phyloP scores from a whole-genome alignment of 64 coral and sea anemone genomes.

The Pocillopora damicornis region DNA sequence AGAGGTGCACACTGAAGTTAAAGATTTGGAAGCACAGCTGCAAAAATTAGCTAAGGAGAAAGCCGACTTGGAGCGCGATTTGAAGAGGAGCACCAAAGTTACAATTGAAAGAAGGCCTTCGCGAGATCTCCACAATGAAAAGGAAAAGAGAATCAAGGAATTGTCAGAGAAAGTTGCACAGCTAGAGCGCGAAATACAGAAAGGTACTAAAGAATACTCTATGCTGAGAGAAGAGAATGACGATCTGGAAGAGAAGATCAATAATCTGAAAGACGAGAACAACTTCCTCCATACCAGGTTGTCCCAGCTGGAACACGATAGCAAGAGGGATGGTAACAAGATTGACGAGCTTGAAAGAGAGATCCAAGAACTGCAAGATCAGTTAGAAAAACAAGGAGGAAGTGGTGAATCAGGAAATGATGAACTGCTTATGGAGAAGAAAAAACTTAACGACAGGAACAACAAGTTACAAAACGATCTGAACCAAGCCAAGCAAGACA shows the following conservation, averaged over 20 bases:
- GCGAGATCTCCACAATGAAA: slow-evolving; percentile 35
- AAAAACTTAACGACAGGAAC: background rate
- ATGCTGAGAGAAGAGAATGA: slow-evolving; percentile 27
- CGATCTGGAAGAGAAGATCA: slow-evolving; percentile 38
- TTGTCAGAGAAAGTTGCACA: slow-evolving; percentile 27
- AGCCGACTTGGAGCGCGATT: slow-evolving; percentile 33
- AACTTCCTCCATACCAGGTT: slow-evolving; percentile 28
- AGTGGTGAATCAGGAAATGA: slow-evolving; percentile 19
- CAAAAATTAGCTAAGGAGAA: slow-evolving; percentile 27
- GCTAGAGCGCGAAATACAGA: slow-evolving; percentile 21
- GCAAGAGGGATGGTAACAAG: background rate
- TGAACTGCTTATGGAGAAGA: background rate
- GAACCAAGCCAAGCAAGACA: slow-evolving; percentile 27
- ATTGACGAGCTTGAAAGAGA: slow-evolving; percentile 50
- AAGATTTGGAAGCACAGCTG: slow-evolving; percentile 16
- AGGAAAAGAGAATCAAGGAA: slow-evolving; percentile 36
- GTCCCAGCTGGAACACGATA: slow-evolving; percentile 38
- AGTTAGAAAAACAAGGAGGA: background rate
- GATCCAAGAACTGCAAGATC: slow-evolving; percentile 36
- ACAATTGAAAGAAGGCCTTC: slow-evolving; percentile 11
- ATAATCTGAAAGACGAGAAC: slow-evolving; percentile 38
- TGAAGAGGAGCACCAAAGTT: background rate
- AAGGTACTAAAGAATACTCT: background rate
- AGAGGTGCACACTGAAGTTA: slow-evolving; percentile 7
- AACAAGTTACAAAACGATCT: slow-evolving; percentile 35